Evolutionary conservation across 2,797 vertebrate species (phyloP).

Genomic region (Arctocebus calabarensis): DNA sequence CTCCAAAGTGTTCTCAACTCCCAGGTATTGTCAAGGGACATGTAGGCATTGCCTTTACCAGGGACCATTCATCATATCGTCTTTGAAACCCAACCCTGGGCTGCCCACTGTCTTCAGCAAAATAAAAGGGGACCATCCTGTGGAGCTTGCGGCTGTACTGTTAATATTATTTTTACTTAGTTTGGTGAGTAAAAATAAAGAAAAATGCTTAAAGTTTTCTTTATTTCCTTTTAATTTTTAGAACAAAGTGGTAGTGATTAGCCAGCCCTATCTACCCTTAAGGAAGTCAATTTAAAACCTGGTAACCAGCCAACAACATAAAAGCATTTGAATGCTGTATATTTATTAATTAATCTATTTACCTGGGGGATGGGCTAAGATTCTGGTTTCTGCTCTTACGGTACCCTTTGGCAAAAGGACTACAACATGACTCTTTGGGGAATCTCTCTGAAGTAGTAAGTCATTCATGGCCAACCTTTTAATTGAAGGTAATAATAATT

Average conservation of each 20-base stretch:
- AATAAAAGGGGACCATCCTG: background rate
- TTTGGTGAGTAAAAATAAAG: conserved; percentile 76
- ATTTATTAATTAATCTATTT: conserved; percentile 81
- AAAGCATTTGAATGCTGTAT: conserved; percentile 74
- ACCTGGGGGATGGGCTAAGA: conserved; percentile 35
- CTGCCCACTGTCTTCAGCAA: background rate
- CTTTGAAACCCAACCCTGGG: background rate
- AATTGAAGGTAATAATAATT: conserved; percentile 81
- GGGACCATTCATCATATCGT: conserved; percentile 9
- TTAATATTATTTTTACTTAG: conserved; percentile 34
- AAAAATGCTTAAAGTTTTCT: conserved; percentile 69
- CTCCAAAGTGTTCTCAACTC: background rate
- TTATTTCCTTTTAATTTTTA: conserved; percentile 82
- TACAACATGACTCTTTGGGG: conserved; percentile 52
- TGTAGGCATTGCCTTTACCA: background rate
- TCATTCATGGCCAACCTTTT: conserved; percentile 64
- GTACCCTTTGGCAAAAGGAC: conserved; percentile 68
- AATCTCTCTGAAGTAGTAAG: conserved; percentile 79
- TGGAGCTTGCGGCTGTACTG: background rate
- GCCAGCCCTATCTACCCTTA: conserved; percentile 71
- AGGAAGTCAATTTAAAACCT: conserved; percentile 82
- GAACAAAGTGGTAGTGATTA: conserved; percentile 83
- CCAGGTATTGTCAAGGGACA: background rate
- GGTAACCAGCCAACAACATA: conserved; percentile 83
- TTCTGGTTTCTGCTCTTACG: conserved; percentile 55